A percentile compares a stretch with the other conserved stretches of the same genome.
These are phyloP conservation scores for Pangasianodon hypophthalmus DNA, from an alignment of 2,113 vertebrate species.

Conservation along the genomic window DNA sequence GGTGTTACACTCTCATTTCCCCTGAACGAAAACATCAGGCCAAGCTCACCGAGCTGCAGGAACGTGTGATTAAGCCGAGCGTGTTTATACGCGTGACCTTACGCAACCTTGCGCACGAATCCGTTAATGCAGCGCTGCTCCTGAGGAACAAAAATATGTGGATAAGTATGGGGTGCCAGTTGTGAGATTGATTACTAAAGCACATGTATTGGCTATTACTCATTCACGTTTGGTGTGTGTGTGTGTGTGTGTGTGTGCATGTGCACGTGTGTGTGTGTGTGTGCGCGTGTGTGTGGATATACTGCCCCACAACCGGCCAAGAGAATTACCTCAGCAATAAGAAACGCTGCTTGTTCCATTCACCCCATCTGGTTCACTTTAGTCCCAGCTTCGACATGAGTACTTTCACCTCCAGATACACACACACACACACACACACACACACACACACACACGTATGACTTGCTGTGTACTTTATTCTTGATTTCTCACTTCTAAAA, in stretches of 20 bases:
- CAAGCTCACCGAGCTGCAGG: conserved; percentile 24
- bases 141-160: neutral
- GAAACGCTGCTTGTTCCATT: conserved; percentile 66
- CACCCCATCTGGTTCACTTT: conserved; percentile 78
- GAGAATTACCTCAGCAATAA: conserved; percentile 68
- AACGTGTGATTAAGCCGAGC: conserved; percentile 9
- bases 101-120: neutral
- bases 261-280: conserved; percentile 39
- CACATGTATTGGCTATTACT: neutral
- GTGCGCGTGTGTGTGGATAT: conserved; percentile 41
- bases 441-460: conserved; percentile 35
- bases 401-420: conserved; percentile 58
- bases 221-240: neutral
- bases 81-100: conserved; percentile 1
- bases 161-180: neutral
- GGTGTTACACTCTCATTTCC: conserved; percentile 38
- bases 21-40: conserved; percentile 12
- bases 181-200: neutral
- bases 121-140: neutral
- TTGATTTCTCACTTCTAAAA: conserved; percentile 58
- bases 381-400: conserved; percentile 67
- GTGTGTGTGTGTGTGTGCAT: conserved; percentile 35
- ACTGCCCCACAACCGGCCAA: conserved; percentile 52
- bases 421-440: conserved; percentile 38
- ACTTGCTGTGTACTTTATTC: conserved; percentile 55